Conservation (phyloP, 2,113 vertebrate species). For the Tachycineta bicolor region DNA sequence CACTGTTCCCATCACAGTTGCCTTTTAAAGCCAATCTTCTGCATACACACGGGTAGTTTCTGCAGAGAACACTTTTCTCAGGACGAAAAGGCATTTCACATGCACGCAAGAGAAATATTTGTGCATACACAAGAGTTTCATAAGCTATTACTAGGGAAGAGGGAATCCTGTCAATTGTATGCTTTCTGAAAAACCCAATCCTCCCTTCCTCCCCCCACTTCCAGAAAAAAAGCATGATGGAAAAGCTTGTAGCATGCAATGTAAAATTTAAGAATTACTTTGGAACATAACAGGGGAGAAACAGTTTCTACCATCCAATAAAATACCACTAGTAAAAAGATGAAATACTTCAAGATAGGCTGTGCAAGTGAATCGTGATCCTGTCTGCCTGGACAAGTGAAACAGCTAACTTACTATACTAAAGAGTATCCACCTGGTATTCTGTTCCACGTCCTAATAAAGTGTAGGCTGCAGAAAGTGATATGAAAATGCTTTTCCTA, state of each 20-base stretch:
- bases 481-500: conserved; percentile 14
- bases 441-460: background rate
- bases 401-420: background rate
- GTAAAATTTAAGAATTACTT: conserved; percentile 55
- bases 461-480: background rate
- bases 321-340: conserved; percentile 38
- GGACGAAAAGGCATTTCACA: conserved; percentile 86
- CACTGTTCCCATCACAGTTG: conserved; percentile 86
- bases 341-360: conserved; percentile 54
- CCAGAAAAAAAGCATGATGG: conserved; percentile 22
- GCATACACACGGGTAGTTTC: conserved; percentile 90
- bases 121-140: conserved; percentile 75
- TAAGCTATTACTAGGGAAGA: conserved; percentile 70
- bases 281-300: conserved; percentile 48
- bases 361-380: conserved; percentile 53
- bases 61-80: conserved; percentile 89
- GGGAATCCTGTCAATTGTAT: conserved; percentile 66
- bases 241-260: conserved; percentile 67
- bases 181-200: conserved; percentile 65
- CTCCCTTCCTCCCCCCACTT: conserved; percentile 39
- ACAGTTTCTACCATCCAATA: conserved; percentile 50
- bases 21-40: conserved; percentile 87
- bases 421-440: conserved; percentile 1
- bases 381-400: conserved; percentile 41
- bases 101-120: conserved; percentile 82